A percentile compares a stretch with the other conserved stretches of the same genome.
phyloP scores from a whole-genome alignment of 2,797 vertebrate species.

The Thripadectes ignobilis region DNA sequence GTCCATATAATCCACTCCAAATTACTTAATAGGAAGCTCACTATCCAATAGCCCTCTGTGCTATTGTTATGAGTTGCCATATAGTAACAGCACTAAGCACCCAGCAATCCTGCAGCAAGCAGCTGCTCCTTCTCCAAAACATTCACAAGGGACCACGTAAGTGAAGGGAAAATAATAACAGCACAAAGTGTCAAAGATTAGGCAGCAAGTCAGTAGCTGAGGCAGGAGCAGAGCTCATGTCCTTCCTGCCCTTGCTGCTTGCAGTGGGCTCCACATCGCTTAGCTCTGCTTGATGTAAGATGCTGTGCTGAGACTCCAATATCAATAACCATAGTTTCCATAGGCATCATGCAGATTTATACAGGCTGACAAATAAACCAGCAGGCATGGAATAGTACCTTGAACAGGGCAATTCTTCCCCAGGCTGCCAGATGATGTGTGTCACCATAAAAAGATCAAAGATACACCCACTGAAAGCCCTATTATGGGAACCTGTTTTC shows the following conservation, averaged over 20 bases:
- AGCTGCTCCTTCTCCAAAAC: not conserved
- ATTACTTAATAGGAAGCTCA: not conserved
- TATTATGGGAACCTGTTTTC: accelerated
- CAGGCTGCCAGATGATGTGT: not conserved
- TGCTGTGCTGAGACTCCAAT: not conserved
- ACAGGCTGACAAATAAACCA: not conserved
- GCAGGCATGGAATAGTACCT: not conserved
- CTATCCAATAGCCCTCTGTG: not conserved
- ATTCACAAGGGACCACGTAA: not conserved
- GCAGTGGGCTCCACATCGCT: not conserved
- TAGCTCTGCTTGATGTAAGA: not conserved
- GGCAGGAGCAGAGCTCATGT: not conserved
- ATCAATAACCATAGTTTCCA: not conserved
- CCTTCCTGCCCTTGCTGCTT: not conserved
- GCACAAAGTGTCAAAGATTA: not conserved
- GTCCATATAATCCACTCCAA: constrained; percentile 37
- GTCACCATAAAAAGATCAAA: not conserved
- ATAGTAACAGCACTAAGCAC: not conserved
- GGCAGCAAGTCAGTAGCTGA: not conserved
- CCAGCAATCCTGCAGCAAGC: not conserved
- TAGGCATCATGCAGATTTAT: not conserved
- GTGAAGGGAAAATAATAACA: not conserved
- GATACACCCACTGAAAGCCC: not conserved
- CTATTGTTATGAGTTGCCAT: not conserved
- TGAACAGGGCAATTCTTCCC: not conserved